Percentiles rank a stretch among this genome's conserved stretches.
phyloP scores from a whole-genome alignment of 1,140 invertebrate genomes.

The Platyura marginata region DNA sequence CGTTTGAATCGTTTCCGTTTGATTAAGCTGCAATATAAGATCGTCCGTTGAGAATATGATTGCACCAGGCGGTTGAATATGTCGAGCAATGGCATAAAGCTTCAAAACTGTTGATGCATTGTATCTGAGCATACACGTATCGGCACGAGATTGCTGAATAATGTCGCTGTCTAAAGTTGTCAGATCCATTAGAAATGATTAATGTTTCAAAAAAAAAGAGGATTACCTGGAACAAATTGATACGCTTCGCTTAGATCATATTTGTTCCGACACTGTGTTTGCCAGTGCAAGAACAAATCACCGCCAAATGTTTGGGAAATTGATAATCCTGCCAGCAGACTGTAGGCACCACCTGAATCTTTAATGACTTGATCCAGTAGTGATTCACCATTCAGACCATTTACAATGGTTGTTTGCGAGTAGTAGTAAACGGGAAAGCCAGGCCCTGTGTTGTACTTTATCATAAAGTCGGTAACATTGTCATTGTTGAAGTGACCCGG shows the following conservation, averaged over 20 bases:
- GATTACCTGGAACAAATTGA: slow-evolving; percentile 38
- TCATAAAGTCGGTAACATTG: slow-evolving; percentile 61
- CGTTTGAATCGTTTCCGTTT: slow-evolving; percentile 12
- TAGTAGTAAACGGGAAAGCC: slow-evolving; percentile 61
- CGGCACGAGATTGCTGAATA: slow-evolving; percentile 39
- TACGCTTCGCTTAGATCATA: slow-evolving; percentile 40
- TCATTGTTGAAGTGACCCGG: slow-evolving; percentile 69
- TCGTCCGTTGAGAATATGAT: slow-evolving; percentile 31
- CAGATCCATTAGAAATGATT: too few relatives aligned
- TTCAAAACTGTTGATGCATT: slow-evolving; percentile 43
- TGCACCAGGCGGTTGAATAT: slow-evolving; percentile 46
- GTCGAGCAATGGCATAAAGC: slow-evolving; percentile 48
- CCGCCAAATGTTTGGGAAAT: slow-evolving; percentile 22
- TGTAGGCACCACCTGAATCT: slow-evolving; percentile 44
- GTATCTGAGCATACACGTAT: slow-evolving; percentile 54
- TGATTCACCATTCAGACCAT: slow-evolving; percentile 44
- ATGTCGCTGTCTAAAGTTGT: slow-evolving; percentile 34
- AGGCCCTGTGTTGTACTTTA: slow-evolving; percentile 57
- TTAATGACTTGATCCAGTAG: slow-evolving; percentile 40
- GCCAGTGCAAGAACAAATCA: slow-evolving; percentile 23
- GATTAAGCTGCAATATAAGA: slow-evolving; percentile 19
- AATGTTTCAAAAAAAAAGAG: too few relatives aligned
- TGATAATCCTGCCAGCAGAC: slow-evolving; percentile 19
- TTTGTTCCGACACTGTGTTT: slow-evolving; percentile 18
- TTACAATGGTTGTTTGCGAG: slow-evolving; percentile 46